These are phyloP conservation scores for Alca torda DNA, from an alignment of 2,797 vertebrate genomes.

Conservation along the genomic window DNA sequence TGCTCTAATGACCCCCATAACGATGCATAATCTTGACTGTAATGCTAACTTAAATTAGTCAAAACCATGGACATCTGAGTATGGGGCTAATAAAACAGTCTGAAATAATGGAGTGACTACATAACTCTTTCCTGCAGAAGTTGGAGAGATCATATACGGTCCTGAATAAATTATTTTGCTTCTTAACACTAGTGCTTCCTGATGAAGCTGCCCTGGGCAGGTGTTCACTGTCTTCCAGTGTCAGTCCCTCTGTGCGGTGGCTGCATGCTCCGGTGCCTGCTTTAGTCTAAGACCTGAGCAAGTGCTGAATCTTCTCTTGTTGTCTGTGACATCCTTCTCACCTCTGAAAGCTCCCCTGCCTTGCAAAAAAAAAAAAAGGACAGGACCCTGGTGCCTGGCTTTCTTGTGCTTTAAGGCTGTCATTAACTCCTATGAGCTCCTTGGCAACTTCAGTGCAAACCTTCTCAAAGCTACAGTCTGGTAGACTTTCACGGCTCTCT, in stretches of 20 bases:
- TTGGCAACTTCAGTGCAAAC: not conserved
- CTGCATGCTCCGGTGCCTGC: not conserved
- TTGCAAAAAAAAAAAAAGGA: not conserved
- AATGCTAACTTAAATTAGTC: not conserved
- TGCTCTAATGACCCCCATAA: not conserved
- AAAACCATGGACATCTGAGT: not conserved
- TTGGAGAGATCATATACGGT: not conserved
- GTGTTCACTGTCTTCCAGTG: not conserved
- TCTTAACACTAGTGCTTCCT: not conserved
- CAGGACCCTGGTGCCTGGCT: not conserved
- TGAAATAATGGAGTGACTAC: not conserved
- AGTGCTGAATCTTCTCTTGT: not conserved
- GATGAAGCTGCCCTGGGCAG: not conserved
- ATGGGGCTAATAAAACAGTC: not conserved
- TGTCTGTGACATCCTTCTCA: not conserved
- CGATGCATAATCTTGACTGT: not conserved
- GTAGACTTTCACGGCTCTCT: not conserved
- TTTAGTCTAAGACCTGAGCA: not conserved
- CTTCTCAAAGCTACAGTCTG: not conserved
- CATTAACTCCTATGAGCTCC: not conserved
- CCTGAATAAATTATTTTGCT: not conserved
- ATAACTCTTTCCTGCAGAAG: not conserved
- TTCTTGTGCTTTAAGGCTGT: not conserved
- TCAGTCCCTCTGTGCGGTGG: not conserved
- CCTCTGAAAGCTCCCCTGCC: not conserved